phyloP scores from a whole-genome alignment of 2,113 vertebrate species.

The Psettodes erumei region DNA sequence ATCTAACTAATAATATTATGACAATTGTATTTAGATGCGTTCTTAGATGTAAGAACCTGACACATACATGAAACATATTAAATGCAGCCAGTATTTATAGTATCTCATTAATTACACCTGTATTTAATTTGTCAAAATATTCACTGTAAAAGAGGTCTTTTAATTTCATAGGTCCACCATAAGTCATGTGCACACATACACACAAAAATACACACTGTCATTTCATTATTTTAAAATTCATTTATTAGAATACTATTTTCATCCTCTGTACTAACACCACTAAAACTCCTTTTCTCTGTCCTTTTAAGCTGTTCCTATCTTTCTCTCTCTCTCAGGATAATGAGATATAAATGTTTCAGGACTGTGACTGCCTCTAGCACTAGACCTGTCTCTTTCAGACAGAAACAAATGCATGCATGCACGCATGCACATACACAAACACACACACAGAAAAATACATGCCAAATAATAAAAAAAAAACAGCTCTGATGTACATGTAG shows the following conservation, averaged over 20 bases:
- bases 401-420: neutral
- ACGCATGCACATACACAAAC: conserved; percentile 2
- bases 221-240: neutral
- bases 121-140: neutral
- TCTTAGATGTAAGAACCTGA: too few species aligned
- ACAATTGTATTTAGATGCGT: neutral
- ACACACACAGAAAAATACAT: conserved; percentile 16
- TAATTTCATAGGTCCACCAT: neutral
- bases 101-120: neutral
- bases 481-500: conserved; percentile 2
- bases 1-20: neutral
- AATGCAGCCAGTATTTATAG: too few species aligned
- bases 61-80: neutral
- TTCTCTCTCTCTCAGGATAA: conserved; percentile 60
- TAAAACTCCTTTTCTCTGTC: neutral
- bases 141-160: neutral
- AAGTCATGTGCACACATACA: neutral
- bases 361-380: conserved; percentile 60
- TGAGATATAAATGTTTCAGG: conserved; percentile 78
- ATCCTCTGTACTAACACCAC: neutral
- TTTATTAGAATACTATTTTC: neutral
- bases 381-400: conserved; percentile 61
- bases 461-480: conserved; percentile 26
- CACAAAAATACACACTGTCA: neutral
- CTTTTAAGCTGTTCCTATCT: neutral